Percentiles rank a stretch among this genome's conserved stretches.
phyloP scores from a whole-genome alignment of 2,797 vertebrate species.

The Cyprinodon diabolis region DNA sequence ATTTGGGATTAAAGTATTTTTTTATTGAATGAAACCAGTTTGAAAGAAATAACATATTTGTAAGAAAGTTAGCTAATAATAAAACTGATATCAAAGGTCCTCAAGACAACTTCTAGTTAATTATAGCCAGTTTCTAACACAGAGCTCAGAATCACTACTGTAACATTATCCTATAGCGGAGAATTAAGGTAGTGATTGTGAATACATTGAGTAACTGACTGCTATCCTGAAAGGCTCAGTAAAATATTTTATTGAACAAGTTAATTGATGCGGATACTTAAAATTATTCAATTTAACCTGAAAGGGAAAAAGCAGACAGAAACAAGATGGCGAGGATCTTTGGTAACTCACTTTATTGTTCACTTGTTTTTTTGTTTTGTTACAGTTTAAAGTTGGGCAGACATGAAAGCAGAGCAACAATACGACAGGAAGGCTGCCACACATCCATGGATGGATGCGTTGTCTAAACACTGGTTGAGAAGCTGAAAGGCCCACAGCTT shows the following conservation, averaged over 20 bases:
- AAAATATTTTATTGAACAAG: not conserved
- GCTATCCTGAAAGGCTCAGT: not conserved
- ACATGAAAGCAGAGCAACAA: conserved; percentile 6
- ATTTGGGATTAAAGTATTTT: too few relatives aligned
- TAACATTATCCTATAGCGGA: not conserved
- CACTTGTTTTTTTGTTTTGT: not conserved
- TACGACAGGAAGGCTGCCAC: not conserved
- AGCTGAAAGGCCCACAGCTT: conserved; percentile 89
- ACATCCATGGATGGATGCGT: not conserved
- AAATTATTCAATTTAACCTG: not conserved
- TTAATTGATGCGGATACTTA: not conserved
- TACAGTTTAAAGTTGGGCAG: conserved; percentile 16
- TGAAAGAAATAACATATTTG: too few relatives aligned
- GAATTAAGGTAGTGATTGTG: not conserved
- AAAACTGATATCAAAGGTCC: not conserved
- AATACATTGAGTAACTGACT: not conserved
- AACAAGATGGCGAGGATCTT: not conserved
- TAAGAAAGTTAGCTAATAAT: too few relatives aligned
- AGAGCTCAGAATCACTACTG: not conserved
- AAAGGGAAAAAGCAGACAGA: not conserved
- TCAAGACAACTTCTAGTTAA: not conserved
- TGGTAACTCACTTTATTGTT: conserved; percentile 52
- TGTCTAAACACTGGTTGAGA: conserved; percentile 32
- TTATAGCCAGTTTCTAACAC: not conserved
- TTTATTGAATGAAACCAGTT: too few relatives aligned